Evolutionary conservation across 2,113 vertebrate species (phyloP).

Genomic region (Hippocampus mohnikei): DNA sequence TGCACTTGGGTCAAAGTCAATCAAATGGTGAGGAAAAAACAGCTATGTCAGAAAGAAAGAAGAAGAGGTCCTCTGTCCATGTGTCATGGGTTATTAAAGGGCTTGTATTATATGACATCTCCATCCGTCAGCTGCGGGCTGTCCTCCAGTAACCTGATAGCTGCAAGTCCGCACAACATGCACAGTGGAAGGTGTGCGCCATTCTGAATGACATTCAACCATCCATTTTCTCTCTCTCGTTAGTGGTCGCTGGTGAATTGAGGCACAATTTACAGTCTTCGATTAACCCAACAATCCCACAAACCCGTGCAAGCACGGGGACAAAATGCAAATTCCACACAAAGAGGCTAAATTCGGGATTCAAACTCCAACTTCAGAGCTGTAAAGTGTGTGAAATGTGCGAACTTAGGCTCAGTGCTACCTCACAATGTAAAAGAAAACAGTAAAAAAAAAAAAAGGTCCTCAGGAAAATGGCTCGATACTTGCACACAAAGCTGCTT

Average conservation of each 20-base stretch:
- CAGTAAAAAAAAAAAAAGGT: not conserved
- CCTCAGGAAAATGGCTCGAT: not conserved
- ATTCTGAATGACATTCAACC: not conserved
- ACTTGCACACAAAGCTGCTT: not conserved
- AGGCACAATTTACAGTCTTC: not conserved
- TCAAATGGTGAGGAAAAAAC: not conserved
- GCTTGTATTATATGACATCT: slow-evolving; percentile 27
- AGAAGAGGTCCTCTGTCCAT: slow-evolving; percentile 6
- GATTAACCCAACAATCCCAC: not conserved
- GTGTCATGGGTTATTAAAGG: slow-evolving; percentile 43
- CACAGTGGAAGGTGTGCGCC: not conserved
- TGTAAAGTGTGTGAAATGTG: not conserved
- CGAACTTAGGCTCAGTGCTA: not conserved
- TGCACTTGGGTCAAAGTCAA: slow-evolving; percentile 12
- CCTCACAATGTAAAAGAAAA: not conserved
- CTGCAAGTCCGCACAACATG: not conserved
- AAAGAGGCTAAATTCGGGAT: not conserved
- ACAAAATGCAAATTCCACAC: not conserved
- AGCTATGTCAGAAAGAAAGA: not conserved
- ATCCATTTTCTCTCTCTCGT: not conserved
- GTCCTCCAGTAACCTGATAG: slow-evolving; percentile 21
- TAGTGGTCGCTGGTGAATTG: not conserved
- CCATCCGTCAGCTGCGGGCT: slow-evolving; percentile 19
- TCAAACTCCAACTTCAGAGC: not conserved
- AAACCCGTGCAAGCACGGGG: not conserved